Evolutionary conservation across 2,797 vertebrate species (phyloP).

Genomic region (Limosa lapponica): DNA sequence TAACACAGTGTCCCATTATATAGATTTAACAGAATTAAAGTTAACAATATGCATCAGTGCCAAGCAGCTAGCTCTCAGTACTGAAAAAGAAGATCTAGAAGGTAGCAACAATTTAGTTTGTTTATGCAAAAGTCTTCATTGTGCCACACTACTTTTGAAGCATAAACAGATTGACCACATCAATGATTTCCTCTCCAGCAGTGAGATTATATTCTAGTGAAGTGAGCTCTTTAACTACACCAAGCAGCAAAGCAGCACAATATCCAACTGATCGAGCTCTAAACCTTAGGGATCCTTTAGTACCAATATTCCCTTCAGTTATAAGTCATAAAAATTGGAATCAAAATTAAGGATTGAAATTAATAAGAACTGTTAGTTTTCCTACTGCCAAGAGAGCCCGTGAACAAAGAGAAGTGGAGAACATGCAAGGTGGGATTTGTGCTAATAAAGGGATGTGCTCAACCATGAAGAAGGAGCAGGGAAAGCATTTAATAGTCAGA

Average conservation of each 20-base stretch:
- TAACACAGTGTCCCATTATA: neutral
- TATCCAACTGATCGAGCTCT: rapidly evolving
- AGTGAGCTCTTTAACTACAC: neutral
- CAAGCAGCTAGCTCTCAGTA: neutral
- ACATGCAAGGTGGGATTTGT: neutral
- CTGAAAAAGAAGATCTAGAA: neutral
- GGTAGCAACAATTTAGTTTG: neutral
- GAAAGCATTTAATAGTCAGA: neutral
- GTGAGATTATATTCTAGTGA: rapidly evolving
- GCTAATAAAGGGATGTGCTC: neutral
- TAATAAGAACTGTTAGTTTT: neutral
- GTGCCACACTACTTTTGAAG: no score
- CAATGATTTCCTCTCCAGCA: neutral
- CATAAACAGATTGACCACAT: neutral
- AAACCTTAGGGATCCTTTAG: neutral
- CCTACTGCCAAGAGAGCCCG: neutral
- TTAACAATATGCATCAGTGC: neutral
- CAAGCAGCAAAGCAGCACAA: neutral
- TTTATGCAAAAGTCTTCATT: neutral
- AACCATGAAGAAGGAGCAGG: neutral
- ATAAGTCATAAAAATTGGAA: neutral
- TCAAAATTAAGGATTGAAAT: neutral
- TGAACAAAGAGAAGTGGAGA: neutral
- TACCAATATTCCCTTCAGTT: neutral
- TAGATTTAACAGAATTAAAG: neutral